phyloP scores from a whole-genome alignment of 2,113 vertebrate species.

The Perca fluviatilis region DNA sequence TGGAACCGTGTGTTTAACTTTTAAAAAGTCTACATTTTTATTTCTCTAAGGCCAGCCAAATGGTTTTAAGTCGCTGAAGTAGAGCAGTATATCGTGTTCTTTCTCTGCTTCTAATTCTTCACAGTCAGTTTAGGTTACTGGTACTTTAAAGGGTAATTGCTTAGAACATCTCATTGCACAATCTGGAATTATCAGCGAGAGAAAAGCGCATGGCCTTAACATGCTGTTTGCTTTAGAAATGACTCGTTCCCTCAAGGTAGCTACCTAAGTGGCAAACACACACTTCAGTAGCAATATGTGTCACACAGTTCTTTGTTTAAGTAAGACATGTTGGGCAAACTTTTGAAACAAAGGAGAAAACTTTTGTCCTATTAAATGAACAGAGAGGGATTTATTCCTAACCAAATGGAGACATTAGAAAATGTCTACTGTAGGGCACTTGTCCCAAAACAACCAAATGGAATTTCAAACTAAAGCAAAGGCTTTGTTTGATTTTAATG shows the following conservation, averaged over 20 bases:
- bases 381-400: constrained; percentile 16
- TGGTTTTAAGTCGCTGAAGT: constrained; percentile 55
- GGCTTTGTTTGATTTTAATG: constrained; percentile 50
- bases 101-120: constrained; percentile 72
- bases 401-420: constrained; percentile 6
- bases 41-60: constrained; percentile 67
- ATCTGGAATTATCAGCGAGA: constrained; percentile 74
- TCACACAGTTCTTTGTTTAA: constrained; percentile 52
- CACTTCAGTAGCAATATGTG: constrained; percentile 62
- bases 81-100: constrained; percentile 57
- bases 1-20: constrained; percentile 59
- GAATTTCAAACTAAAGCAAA: constrained; percentile 31
- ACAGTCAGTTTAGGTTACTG: constrained; percentile 75
- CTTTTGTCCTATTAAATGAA: constrained; percentile 47
- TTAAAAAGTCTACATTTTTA: constrained; percentile 65
- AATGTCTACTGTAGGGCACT: constrained; percentile 11
- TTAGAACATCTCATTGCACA: constrained; percentile 68
- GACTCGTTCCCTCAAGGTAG: constrained; percentile 66
- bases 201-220: constrained; percentile 68
- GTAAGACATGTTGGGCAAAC: constrained; percentile 56
- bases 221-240: constrained; percentile 75
- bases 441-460: constrained; percentile 50
- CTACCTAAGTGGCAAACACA: constrained; percentile 66
- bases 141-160: constrained; percentile 75
- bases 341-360: constrained; percentile 58